phyloP scores from a whole-genome alignment of 2,888 invertebrate species.

The Danaus chrysippus region DNA sequence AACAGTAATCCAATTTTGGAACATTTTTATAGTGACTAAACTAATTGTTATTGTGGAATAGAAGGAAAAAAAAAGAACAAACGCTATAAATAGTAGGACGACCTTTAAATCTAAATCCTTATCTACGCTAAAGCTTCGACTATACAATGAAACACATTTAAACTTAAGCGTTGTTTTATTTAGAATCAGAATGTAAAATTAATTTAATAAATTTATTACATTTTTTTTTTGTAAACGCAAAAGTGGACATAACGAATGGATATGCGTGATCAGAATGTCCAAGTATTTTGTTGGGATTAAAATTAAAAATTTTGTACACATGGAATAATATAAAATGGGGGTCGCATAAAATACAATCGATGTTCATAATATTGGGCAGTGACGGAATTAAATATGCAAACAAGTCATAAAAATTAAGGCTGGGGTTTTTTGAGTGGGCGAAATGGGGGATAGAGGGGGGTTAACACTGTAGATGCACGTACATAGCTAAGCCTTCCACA shows the following conservation, averaged over 20 bases:
- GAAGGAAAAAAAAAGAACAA: too few relatives aligned
- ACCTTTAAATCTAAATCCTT: slow-evolving; percentile 42
- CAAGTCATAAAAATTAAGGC: slow-evolving; percentile 59
- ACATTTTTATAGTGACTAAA: neutral
- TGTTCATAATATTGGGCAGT: slow-evolving; percentile 20
- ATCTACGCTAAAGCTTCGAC: slow-evolving; percentile 11
- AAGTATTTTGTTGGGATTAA: neutral
- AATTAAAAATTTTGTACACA: neutral
- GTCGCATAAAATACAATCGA: neutral
- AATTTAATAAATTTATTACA: neutral
- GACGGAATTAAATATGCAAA: slow-evolving; percentile 48
- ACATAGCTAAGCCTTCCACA: slow-evolving; percentile 41
- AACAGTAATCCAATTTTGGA: neutral
- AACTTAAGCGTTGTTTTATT: neutral
- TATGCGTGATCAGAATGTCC: slow-evolving; percentile 4
- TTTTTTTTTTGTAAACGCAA: neutral
- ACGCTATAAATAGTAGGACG: slow-evolving; percentile 37
- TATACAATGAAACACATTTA: neutral
- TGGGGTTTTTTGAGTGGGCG: slow-evolving; percentile 43
- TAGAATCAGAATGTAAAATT: neutral
- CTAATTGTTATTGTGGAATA: too few relatives aligned
- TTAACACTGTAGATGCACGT: slow-evolving; percentile 65
- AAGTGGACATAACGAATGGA: slow-evolving; percentile 7
- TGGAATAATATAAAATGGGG: neutral
- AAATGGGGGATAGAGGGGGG: slow-evolving; percentile 26